Percentiles rank a stretch among this genome's conserved stretches.
phyloP scores from a whole-genome alignment of 2,888 invertebrate species.

The Rhagium mordax region DNA sequence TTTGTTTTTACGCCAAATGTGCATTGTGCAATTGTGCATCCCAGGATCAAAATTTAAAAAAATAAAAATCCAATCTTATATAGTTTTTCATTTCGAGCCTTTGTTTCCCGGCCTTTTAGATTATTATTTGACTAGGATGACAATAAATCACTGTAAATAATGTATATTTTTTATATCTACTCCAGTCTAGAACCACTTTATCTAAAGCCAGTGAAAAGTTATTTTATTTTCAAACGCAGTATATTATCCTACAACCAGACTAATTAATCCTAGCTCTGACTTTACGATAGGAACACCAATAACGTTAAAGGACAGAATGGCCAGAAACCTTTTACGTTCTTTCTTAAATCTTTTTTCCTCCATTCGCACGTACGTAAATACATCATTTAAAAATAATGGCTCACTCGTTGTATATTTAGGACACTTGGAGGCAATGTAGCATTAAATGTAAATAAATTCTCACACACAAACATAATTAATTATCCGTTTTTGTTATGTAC shows the following conservation, averaged over 20 bases:
- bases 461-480: background rate
- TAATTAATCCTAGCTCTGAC: background rate
- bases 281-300: background rate
- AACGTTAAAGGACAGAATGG: background rate
- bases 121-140: background rate
- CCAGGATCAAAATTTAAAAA: no score
- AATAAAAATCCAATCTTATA: no score
- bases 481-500: background rate
- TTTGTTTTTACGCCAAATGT: no score
- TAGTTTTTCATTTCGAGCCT: no score
- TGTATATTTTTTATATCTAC: background rate
- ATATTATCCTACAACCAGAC: background rate
- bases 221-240: background rate
- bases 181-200: background rate
- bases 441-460: background rate
- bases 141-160: background rate
- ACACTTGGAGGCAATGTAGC: background rate
- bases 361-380: background rate
- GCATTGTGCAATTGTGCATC: no score
- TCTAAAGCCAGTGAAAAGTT: background rate
- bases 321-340: background rate
- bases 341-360: background rate
- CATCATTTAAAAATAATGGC: background rate
- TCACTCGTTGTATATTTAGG: background rate
- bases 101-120: no score